Evolutionary conservation across 2,797 vertebrate species (phyloP).

Genomic region (Heliangelus exortis): DNA sequence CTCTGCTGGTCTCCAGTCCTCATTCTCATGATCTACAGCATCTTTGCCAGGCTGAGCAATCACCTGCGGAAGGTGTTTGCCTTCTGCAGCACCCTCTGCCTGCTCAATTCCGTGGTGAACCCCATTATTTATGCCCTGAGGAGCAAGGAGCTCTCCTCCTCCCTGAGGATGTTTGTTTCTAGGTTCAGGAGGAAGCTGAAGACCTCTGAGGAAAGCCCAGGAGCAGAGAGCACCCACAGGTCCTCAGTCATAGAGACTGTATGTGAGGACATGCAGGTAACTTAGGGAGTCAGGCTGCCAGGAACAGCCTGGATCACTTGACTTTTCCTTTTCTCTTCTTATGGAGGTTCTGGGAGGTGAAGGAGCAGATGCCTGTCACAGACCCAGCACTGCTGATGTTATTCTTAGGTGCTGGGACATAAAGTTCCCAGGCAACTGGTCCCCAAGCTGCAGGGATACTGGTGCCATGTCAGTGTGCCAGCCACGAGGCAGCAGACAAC

Average conservation of each 20-base stretch:
- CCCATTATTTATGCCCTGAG: conserved; percentile 89
- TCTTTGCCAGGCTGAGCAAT: conserved; percentile 67
- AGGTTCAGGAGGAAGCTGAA: conserved; percentile 4
- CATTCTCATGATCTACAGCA: conserved; percentile 85
- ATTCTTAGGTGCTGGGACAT: neutral
- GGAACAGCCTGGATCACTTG: neutral
- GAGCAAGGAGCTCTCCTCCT: conserved; percentile 85
- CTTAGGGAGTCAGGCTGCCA: neutral
- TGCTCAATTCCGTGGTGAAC: conserved; percentile 91
- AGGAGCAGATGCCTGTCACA: neutral
- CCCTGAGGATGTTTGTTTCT: conserved; percentile 67
- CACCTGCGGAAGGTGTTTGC: conserved; percentile 85
- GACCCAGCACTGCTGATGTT: neutral
- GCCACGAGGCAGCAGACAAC: accelerated
- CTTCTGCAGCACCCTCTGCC: conserved; percentile 92
- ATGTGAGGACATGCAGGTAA: neutral
- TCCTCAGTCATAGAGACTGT: neutral
- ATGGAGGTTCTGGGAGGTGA: neutral
- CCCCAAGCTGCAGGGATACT: neutral
- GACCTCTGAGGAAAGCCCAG: conserved; percentile 49
- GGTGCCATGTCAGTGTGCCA: accelerated
- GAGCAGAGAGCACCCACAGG: conserved; percentile 33
- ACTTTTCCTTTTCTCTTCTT: neutral
- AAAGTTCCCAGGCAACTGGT: neutral
- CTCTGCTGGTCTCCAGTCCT: conserved; percentile 90